Evolutionary conservation across 2,113 vertebrate species (phyloP), one percentile per base, ranked within the genome.

Genomic region (Todiramphus saurophagus): DNA sequence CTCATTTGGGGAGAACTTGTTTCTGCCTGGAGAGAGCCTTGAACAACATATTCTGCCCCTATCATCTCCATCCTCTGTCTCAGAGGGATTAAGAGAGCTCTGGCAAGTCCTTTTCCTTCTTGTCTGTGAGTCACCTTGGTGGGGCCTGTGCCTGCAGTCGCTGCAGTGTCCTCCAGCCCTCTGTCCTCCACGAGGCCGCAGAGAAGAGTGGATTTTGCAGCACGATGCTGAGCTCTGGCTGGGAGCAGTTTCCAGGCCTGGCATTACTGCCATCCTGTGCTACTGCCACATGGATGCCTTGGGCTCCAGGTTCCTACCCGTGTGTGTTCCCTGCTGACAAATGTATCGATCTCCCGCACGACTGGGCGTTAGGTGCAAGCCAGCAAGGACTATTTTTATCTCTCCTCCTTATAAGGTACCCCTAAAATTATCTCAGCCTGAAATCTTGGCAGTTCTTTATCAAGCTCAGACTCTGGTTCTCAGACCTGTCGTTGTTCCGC

Each of bases 401-500:
- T 81, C 64, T 86, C 95, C 95, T 95, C 97, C 97, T 96, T 97
- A 97, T 97, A 97, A 85, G 95, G 97, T 94, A 75, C 90, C 92
- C 84, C 84, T 87, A 60, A 87, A 95, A 88, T 95, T 87, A 92
- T 94, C 90, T 91, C 43, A 39, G 79, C 31, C 73, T 50, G 33
- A 74, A 82, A 94, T 94, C 96, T 95, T 97, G 93, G 92, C 94
- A 70, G 35, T 53, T 94, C 84, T 95, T 87, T 83, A 58, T 80
- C 81, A 73, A 84, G 83, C 51, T 66, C 83, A 67, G 83, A 24
- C 55, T 31, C 31, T 16, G 43, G 33, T 87, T 73, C 64, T 63
- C 68, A 81, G 75, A 18, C 46, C 58, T 30, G 16, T 73, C 94
- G 90, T 53, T 74, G 90, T 41, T 56, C 75, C 86, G 4, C 8